phyloP scores from a whole-genome alignment of 2,113 vertebrate genomes.

The Petromus typicus region DNA sequence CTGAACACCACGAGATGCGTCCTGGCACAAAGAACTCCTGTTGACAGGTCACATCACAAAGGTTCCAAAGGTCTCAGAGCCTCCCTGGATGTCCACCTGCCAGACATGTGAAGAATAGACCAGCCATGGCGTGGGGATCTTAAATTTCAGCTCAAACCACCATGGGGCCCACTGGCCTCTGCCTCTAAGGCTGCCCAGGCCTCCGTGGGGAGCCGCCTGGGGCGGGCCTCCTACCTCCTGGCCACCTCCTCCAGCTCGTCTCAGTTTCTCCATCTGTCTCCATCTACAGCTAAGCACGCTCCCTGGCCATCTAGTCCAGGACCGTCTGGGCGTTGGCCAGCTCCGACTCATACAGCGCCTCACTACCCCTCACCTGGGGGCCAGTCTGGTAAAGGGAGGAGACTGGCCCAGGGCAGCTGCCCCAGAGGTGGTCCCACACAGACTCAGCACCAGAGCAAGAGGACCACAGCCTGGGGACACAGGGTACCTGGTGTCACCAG shows the following conservation, averaged over 20 bases:
- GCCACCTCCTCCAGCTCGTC: conserved; percentile 92
- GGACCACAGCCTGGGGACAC: not conserved
- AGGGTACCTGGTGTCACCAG: not conserved
- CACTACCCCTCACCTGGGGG: conserved; percentile 92
- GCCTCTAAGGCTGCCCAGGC: not conserved
- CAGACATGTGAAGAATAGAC: not conserved
- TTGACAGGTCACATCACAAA: not conserved
- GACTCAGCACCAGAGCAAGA: not conserved
- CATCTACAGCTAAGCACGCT: conserved; percentile 95
- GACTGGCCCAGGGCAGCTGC: not conserved
- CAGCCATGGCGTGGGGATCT: not conserved
- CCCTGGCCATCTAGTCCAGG: conserved; percentile 95
- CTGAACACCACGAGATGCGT: not conserved
- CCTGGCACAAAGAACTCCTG: not conserved
- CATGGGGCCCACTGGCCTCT: not conserved
- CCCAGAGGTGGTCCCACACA: not conserved
- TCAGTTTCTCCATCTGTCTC: conserved; percentile 94
- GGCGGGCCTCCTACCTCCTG: conserved; percentile 89
- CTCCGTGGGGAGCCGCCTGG: not conserved
- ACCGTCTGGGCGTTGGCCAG: conserved; percentile 94
- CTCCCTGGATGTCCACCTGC: not conserved
- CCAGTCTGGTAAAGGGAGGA: not conserved
- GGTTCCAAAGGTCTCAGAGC: not conserved
- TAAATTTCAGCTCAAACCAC: not conserved
- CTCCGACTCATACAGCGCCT: conserved; percentile 94